phyloP scores from a whole-genome alignment of 2,888 invertebrate species.

The Netelia virgata region DNA sequence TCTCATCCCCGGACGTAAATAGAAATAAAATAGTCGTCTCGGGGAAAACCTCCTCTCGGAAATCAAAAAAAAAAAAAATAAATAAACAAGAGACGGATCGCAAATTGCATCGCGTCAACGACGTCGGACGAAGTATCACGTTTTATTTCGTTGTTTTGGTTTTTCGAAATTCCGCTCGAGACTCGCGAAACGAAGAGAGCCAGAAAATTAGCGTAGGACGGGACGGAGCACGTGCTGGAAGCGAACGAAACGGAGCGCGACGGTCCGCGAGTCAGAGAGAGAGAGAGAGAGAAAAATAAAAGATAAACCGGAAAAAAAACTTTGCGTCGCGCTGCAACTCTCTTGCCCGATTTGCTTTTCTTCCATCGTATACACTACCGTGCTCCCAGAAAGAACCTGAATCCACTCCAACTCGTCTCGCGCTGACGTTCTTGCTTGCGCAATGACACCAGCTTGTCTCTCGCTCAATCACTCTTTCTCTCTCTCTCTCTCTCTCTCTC shows the following conservation, averaged over 20 bases:
- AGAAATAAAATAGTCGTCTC: conserved; percentile 23
- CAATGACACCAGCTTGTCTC: conserved; percentile 50
- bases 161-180: background rate
- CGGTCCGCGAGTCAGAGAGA: conserved; percentile 22
- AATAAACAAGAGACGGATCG: background rate
- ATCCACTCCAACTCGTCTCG: conserved; percentile 54
- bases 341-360: conserved; percentile 42
- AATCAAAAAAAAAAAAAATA: background rate
- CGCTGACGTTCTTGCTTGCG: conserved; percentile 61
- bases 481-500: conserved; percentile 9
- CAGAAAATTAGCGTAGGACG: conserved; percentile 44
- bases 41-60: background rate
- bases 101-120: conserved; percentile 40
- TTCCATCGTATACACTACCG: conserved; percentile 18
- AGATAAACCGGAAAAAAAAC: conserved; percentile 15
- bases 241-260: conserved; percentile 31
- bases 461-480: conserved; percentile 4
- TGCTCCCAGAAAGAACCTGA: conserved; percentile 51
- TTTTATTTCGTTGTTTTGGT: background rate
- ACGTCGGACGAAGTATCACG: conserved; percentile 1
- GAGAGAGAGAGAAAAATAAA: conserved; percentile 16
- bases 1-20: conserved; percentile 18
- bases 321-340: conserved; percentile 37
- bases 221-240: conserved; percentile 15
- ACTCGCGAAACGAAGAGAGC: conserved; percentile 29